A percentile compares a stretch with the other conserved stretches of the same genome.
phyloP scores from a whole-genome alignment of 2,113 vertebrate genomes.

The Sylvilagus bachmani region DNA sequence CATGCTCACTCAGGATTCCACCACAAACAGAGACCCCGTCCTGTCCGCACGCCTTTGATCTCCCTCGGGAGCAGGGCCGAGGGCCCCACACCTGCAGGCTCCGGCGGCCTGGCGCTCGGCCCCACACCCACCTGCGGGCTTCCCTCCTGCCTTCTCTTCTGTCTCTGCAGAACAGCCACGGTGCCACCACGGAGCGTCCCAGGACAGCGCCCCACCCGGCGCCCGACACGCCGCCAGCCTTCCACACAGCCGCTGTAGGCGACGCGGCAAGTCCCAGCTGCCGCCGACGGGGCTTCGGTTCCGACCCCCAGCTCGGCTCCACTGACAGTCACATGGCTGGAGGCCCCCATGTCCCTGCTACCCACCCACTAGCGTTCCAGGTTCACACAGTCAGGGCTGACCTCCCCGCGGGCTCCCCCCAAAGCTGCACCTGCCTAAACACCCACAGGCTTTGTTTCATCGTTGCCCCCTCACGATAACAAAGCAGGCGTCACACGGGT shows the following conservation, averaged over 20 bases:
- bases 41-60: neutral
- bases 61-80: neutral
- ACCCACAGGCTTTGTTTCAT: too few species aligned
- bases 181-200: rapidly evolving
- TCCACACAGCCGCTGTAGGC: rapidly evolving
- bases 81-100: too few species aligned
- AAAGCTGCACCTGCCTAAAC: too few species aligned
- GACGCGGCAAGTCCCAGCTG: rapidly evolving
- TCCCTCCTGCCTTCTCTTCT: neutral
- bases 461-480: too few species aligned
- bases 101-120: rapidly evolving
- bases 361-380: too few species aligned
- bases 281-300: neutral
- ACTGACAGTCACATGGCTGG: rapidly evolving
- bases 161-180: neutral
- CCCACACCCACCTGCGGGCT: rapidly evolving
- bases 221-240: rapidly evolving
- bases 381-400: too few species aligned
- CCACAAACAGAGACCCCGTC: rapidly evolving
- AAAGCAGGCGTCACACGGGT: too few species aligned
- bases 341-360: too few species aligned
- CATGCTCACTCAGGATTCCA: neutral
- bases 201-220: too few species aligned
- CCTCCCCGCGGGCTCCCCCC: too few species aligned
- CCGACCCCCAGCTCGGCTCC: neutral